A percentile compares a stretch with the other conserved stretches of the same genome.
Evolutionary conservation across 2,888 invertebrate genomes (phyloP).

Genomic region (Scrobipalpa costella): DNA sequence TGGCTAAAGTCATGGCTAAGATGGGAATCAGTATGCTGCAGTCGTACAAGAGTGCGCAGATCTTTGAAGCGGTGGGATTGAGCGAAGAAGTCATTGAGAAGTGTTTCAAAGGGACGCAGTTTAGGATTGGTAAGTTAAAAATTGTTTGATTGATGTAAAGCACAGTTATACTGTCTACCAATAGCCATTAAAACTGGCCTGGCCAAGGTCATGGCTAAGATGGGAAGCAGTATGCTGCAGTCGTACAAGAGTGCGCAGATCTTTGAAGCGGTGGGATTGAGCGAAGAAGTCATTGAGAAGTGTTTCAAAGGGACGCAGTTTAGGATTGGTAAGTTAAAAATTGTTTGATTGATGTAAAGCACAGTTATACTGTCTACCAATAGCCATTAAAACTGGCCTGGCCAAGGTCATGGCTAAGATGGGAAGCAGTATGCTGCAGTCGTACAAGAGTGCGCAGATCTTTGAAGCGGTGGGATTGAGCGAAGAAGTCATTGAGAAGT

Average conservation of each 20-base stretch:
- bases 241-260: conserved; percentile 99
- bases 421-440: conserved; percentile 99
- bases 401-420: conserved; percentile 99
- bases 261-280: conserved; percentile 98
- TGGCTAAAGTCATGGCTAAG: conserved; percentile 99
- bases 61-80: conserved; percentile 98
- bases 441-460: conserved; percentile 99
- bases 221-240: conserved; percentile 99
- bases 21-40: conserved; percentile 99
- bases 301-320: conserved; percentile 92
- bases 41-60: conserved; percentile 99
- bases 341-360: too few relatives aligned
- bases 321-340: conserved; percentile 77
- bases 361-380: too few relatives aligned
- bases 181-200: too few relatives aligned
- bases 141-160: too few relatives aligned
- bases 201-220: conserved; percentile 99
- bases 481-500: conserved; percentile 95
- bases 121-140: conserved; percentile 79
- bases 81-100: conserved; percentile 95
- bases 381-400: too few relatives aligned
- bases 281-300: conserved; percentile 94
- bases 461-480: conserved; percentile 98
- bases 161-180: too few relatives aligned
- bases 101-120: conserved; percentile 91